phyloP scores from a whole-genome alignment of 1,140 invertebrate species.

The Sitophilus oryzae region DNA sequence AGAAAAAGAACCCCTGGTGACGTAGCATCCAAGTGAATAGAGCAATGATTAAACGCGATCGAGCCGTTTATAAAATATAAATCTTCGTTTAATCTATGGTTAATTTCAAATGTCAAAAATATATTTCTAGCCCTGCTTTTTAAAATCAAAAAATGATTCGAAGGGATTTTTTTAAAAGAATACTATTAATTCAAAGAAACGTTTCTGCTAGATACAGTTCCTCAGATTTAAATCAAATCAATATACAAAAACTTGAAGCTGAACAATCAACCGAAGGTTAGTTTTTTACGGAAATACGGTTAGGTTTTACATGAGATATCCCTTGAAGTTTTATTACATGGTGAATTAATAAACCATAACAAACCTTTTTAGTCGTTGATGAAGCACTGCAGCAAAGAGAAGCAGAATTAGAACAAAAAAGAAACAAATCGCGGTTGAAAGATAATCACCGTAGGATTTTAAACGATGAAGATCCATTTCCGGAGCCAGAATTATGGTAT shows the following conservation, averaged over 20 bases:
- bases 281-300: background rate
- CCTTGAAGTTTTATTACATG: background rate
- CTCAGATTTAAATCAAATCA: slow-evolving; percentile 2
- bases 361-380: slow-evolving; percentile 32
- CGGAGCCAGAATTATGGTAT: slow-evolving; percentile 42
- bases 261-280: background rate
- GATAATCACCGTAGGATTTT: slow-evolving; percentile 51
- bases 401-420: slow-evolving; percentile 43
- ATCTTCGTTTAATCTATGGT: too few species aligned
- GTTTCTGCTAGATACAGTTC: background rate
- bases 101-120: too few species aligned
- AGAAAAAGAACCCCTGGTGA: too few species aligned
- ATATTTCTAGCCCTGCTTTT: background rate
- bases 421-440: slow-evolving; percentile 56
- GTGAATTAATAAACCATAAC: slow-evolving; percentile 3
- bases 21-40: too few species aligned
- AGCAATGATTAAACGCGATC: too few species aligned
- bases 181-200: background rate
- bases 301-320: background rate
- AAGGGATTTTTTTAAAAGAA: slow-evolving; percentile 8
- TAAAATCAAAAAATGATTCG: slow-evolving; percentile 16
- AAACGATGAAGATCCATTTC: slow-evolving; percentile 47
- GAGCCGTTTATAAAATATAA: too few species aligned
- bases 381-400: slow-evolving; percentile 34
- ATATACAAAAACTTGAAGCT: slow-evolving; percentile 34